Evolutionary conservation across 1,140 invertebrate genomes (phyloP).

Genomic region (Probaryconus sp.): DNA sequence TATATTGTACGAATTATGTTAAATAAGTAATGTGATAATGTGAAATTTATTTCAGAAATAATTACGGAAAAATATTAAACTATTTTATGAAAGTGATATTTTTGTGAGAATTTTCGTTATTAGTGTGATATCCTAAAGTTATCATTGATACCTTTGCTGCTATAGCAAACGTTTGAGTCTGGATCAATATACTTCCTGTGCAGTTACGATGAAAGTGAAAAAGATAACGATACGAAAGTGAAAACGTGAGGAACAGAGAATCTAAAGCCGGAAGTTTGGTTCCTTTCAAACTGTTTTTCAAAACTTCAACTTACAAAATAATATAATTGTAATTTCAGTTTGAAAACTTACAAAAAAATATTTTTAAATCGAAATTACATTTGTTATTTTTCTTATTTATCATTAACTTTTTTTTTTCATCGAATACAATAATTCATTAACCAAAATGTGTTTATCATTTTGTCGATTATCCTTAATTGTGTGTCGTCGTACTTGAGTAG

Average conservation of each 20-base stretch:
- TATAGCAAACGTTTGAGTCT: conserved; percentile 57
- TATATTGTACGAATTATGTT: no score
- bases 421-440: conserved; percentile 17
- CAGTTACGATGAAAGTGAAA: conserved; percentile 27
- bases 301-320: no score
- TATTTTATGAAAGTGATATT: no score
- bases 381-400: no score
- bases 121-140: conserved; percentile 59
- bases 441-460: conserved; percentile 5
- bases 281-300: neutral
- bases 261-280: conserved; percentile 14
- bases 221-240: conserved; percentile 12
- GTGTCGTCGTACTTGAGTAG: conserved; percentile 22
- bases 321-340: no score
- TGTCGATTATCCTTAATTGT: conserved; percentile 19
- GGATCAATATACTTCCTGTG: conserved; percentile 56
- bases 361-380: neutral
- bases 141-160: conserved; percentile 66
- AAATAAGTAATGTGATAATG: no score
- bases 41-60: no score
- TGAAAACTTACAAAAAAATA: no score
- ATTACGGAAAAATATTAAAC: no score
- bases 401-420: no score
- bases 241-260: conserved; percentile 2
- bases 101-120: no score